Base-by-base conservation (phyloP, 2,797 vertebrate species). In the Apodemus agrarius region DNA sequence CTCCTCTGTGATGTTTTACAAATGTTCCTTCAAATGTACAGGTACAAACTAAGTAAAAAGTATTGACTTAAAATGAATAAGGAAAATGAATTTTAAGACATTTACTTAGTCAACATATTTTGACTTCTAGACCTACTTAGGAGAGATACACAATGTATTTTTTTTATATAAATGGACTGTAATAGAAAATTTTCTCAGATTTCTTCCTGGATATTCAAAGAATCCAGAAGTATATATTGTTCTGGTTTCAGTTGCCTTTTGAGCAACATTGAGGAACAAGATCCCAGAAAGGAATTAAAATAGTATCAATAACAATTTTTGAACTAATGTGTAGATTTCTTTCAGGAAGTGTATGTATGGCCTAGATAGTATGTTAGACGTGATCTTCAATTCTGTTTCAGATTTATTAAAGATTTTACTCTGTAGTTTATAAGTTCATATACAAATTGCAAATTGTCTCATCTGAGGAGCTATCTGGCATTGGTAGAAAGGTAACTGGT, bases 391-490 rank as follows among this genome's bases (percentile, higher is more conserved):
- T 5, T n/a, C 26, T 13, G 4, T 3, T 54, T 40, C 3, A 11
- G 52, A 4, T 59, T n/a, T 69, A 7, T 34, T 46, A 29, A 37
- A 57, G 21, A n/a, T 40, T 22, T 6, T 3, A 21, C 8, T 29
- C 1, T 9, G 7, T 5, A 14, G 0, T 26, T 46, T 37, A 24
- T 57, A 21, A 86, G 3, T 69, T 69, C 40, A 14, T 3, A 29
- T 40, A 31, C 1, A 31, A 6, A 37, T 37, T 8, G 3, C 80
- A n/a, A n/a, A n/a, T n/a, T n/a, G n/a, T n/a, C 8, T 57, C 3
- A n/a, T 61, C 21, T 72, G 1, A 6, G 54, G 43, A 37, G 13
- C 52, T 4, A 0, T 2, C 4, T 1, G 1, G 8, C 29, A 22
- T 3, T n/a, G n/a, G n/a, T 69, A 17, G 52, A 85, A 46, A 72